phyloP scores from a whole-genome alignment of 2,113 vertebrate genomes.

The Ivindomyrus marchei region DNA sequence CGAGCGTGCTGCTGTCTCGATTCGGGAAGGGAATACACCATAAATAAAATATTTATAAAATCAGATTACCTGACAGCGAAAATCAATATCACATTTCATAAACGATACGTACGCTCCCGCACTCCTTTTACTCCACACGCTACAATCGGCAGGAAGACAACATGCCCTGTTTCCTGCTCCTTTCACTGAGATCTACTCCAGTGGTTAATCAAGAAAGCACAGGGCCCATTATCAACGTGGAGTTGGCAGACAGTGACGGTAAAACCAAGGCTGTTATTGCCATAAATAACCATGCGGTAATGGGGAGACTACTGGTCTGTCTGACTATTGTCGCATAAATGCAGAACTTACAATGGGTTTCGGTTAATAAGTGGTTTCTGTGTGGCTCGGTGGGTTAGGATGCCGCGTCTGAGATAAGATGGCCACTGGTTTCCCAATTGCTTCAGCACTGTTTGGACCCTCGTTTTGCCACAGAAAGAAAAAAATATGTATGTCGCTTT shows the following conservation, averaged over 20 bases:
- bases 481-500: background rate
- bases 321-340: background rate
- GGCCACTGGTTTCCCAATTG: background rate
- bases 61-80: background rate
- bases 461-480: background rate
- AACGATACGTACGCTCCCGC: background rate
- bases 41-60: constrained; percentile 8
- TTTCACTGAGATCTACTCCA: background rate
- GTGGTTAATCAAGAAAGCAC: background rate
- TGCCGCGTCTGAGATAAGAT: background rate
- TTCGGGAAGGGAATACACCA: background rate
- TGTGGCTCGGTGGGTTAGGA: background rate
- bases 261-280: background rate
- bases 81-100: constrained; percentile 6
- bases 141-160: background rate
- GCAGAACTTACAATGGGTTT: background rate
- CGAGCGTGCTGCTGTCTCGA: background rate
- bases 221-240: background rate
- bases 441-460: background rate
- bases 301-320: background rate
- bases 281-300: background rate
- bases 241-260: background rate
- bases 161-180: background rate
- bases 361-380: background rate
- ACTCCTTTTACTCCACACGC: background rate